Base-by-base conservation (phyloP, 2,797 vertebrate species). In the Macropodus opercularis region DNA sequence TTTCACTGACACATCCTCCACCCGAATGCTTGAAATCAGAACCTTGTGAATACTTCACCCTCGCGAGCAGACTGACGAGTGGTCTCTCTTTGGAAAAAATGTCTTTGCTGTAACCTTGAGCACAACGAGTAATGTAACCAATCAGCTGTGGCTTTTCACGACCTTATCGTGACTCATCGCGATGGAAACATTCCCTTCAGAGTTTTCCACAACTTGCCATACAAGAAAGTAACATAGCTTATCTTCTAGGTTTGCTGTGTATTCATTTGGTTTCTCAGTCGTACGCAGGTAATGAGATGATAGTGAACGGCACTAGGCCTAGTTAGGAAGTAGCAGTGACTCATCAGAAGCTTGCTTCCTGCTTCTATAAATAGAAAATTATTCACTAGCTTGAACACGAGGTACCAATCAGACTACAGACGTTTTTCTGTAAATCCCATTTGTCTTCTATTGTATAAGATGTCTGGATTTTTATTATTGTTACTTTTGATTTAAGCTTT, bases 321-420 rank as follows among this genome's bases (percentile, higher is more conserved):
- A 53, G 61, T 69, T 73, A 72, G 72, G 78, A 88, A 87, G 79
- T 82, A 49, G 65, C 67, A 70, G 79, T 87, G 84, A 86, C 69
- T 88, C 79, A 86, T 76, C 73, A 82, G 66, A 73, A 62, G 54
- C 73, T 69, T 4, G 23, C 66, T 81, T 87, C 82, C 83, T 84
- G 70, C 69, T 80, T 76, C 85, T 88, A 80, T 80, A 80, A 83
- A 89, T 88, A 83, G 21, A 11, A 63, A 68, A 24, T 69, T 72
- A 80, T 81, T 82, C 74, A 69, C 48, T 61, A 36, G 73, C 52
- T 69, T 72, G 26, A 77, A 78, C 72, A 73, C 31, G 43, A 77
- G 65, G 46, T 59, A 43, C 51, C 42, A 81, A 68, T 79, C 60
- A 63, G 49, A 66, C 17, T 21, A 47, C 34, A 69, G 18, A 55